Evolutionary conservation across 2,113 vertebrate genomes (phyloP), one percentile per base, ranked within the genome.

Genomic region (Fregetta grallaria): DNA sequence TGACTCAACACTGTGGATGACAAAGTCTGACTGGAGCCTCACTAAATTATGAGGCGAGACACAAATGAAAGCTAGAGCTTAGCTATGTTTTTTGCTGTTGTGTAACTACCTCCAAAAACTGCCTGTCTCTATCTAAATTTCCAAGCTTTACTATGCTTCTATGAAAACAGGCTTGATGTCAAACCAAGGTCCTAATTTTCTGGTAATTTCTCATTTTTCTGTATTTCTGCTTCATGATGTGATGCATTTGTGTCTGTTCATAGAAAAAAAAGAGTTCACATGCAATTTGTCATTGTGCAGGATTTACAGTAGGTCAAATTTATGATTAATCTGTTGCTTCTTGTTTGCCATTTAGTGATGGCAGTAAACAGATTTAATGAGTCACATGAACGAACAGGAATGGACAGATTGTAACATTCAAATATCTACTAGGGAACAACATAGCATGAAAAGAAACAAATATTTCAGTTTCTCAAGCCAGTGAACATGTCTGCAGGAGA

Each of bases 221-320:
- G 23, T 58, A 56, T 75, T 75, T 84, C 66, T 94, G 61, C 77
- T 61, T 68, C 61, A 89, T 13, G 7, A 75, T 92, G 42, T 40
- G 40, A 92, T 52, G 29, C 4, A 1, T 75, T 96, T 86, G 62
- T 75, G 32, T 72, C 42, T 76, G 38, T n/a, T 72, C 13, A 3
- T 6, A 63, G 58, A 5, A 27, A 19, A 9, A 61, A 81, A 79
- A 58, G 22, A 81, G 38, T 55, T 88, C 26, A 59, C 22, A 83
- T 62, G 61, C 21, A 80, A 42, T 86, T 92, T 91, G 90, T 92
- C 76, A 85, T 42, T 76, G 73, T 45, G 81, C 38, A 58, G 56
- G 65, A 94, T 89, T 92, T 92, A 78, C 21, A 86, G 88, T 81
- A 94, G 83, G 91, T 88, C 95, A 89, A 81, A 92, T 78, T 90